Evolutionary conservation across 2,113 vertebrate species (phyloP).

Genomic region (Orientallactaga bullata): DNA sequence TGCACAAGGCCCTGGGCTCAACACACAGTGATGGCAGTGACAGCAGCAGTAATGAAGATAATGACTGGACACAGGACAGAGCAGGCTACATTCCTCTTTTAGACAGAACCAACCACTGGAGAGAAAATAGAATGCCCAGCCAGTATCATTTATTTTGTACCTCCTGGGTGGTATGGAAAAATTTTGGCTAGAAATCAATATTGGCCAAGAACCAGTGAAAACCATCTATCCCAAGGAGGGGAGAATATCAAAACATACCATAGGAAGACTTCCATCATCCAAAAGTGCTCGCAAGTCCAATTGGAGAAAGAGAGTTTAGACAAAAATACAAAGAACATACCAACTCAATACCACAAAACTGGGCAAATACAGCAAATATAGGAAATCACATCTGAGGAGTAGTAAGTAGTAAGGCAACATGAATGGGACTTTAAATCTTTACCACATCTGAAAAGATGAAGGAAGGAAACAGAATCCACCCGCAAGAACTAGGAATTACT

Average conservation of each 20-base stretch:
- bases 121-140: neutral
- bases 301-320: neutral
- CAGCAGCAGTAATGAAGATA: neutral
- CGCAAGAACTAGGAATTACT: neutral
- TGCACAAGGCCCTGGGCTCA: neutral
- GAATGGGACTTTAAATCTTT: constrained; percentile 19
- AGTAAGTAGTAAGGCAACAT: neutral
- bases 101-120: neutral
- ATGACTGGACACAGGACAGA: neutral
- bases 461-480: neutral
- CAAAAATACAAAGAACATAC: constrained; percentile 13
- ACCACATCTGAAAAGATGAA: neutral
- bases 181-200: constrained; percentile 22
- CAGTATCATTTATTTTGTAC: neutral
- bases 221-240: constrained; percentile 7
- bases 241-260: constrained; percentile 32
- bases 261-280: neutral
- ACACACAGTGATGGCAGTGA: too few relatives aligned
- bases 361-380: neutral
- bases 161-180: constrained; percentile 32
- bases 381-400: neutral
- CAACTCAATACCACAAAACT: neutral
- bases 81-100: neutral
- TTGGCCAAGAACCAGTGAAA: constrained; percentile 22
- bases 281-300: constrained; percentile 5